phyloP scores from a whole-genome alignment of 2,113 vertebrate species.

The Serilophus lunatus region DNA sequence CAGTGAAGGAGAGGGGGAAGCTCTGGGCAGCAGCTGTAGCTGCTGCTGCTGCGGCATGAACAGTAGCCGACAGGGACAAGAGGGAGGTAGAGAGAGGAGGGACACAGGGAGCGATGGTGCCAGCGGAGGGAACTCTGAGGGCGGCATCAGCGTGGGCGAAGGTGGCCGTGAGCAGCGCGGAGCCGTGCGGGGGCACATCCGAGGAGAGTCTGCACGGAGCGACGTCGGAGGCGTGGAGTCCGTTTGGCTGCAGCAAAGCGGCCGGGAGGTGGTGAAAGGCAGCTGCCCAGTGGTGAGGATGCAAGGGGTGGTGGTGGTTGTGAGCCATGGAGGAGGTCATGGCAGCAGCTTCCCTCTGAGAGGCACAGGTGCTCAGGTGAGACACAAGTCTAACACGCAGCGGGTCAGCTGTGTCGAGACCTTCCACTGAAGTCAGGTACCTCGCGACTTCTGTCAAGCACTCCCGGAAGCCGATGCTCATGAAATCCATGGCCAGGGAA shows the following conservation, averaged over 20 bases:
- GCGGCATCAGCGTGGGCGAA: conserved; percentile 80
- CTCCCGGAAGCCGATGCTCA: conserved; percentile 94
- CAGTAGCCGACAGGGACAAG: conserved; percentile 84
- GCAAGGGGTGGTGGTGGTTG: conserved; percentile 67
- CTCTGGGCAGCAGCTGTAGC: conserved; percentile 80
- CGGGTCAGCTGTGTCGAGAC: conserved; percentile 84
- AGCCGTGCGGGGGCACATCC: conserved; percentile 73
- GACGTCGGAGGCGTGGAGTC: conserved; percentile 73
- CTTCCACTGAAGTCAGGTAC: conserved; percentile 88
- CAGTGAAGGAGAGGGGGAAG: conserved; percentile 82
- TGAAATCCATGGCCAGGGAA: conserved; percentile 93
- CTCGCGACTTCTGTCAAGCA: conserved; percentile 89
- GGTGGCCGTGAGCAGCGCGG: conserved; percentile 78
- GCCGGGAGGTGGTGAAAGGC: conserved; percentile 82
- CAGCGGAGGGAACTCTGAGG: conserved; percentile 75
- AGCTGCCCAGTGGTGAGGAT: conserved; percentile 83
- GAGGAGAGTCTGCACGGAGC: conserved; percentile 75
- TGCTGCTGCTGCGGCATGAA: conserved; percentile 78
- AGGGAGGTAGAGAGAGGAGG: conserved; percentile 85
- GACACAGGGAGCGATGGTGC: conserved; percentile 75
- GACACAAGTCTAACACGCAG: conserved; percentile 86
- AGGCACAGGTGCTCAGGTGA: conserved; percentile 89
- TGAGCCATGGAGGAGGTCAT: conserved; percentile 80
- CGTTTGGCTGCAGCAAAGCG: conserved; percentile 76
- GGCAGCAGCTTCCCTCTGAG: conserved; percentile 85